Evolutionary conservation across 2,797 vertebrate genomes (phyloP).

Genomic region (Enteromius treurensis): DNA sequence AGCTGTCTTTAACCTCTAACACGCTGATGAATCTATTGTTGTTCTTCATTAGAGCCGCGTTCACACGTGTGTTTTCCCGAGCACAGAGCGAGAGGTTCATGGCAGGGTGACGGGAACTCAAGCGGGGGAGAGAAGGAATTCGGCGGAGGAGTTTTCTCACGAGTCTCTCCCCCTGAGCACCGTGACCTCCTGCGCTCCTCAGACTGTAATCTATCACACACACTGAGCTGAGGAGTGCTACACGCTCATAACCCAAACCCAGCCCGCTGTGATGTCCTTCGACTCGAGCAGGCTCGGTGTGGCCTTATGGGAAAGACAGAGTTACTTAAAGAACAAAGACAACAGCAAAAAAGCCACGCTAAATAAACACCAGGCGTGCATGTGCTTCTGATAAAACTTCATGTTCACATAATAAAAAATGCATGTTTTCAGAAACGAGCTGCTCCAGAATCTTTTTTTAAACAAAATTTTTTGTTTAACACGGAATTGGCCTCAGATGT

Average conservation of each 20-base stretch:
- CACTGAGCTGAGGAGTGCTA: conserved; percentile 53
- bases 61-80: not conserved
- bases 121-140: conserved; percentile 34
- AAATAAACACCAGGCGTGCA: conserved; percentile 49
- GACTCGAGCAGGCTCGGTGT: too few species aligned
- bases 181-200: conserved; percentile 66
- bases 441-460: not conserved
- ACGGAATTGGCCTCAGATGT: not conserved
- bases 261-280: not conserved
- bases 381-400: conserved; percentile 48
- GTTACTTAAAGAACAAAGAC: conserved; percentile 6
- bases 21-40: conserved; percentile 41
- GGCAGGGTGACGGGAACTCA: conserved; percentile 30
- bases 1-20: not conserved
- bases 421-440: conserved; percentile 29
- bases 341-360: conserved; percentile 30
- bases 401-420: conserved; percentile 44
- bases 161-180: conserved; percentile 61
- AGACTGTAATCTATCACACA: conserved; percentile 65
- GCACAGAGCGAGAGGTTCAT: conserved; percentile 35
- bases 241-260: conserved; percentile 27
- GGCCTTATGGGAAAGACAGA: not conserved
- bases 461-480: not conserved
- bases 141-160: conserved; percentile 68
- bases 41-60: not conserved